Evolutionary conservation across 2,888 invertebrate genomes (phyloP).

Genomic region (Melanotus villosus): DNA sequence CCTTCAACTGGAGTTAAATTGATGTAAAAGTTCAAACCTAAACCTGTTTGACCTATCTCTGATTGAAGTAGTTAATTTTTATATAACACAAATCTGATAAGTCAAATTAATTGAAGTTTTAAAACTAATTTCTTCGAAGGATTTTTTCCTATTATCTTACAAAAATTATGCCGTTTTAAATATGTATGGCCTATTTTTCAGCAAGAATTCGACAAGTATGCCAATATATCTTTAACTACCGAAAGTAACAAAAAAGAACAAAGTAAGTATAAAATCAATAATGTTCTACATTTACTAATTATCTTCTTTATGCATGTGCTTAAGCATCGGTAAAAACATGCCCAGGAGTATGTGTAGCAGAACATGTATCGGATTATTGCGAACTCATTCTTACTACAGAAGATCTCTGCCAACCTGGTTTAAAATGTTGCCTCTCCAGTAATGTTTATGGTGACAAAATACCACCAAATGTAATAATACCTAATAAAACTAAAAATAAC

Average conservation of each 20-base stretch:
- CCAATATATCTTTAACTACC: constrained; percentile 22
- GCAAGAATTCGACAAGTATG: constrained; percentile 32
- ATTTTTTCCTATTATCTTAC: too few relatives aligned
- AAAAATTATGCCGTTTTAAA: too few relatives aligned
- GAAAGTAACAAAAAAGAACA: constrained; percentile 26
- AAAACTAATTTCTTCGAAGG: too few relatives aligned
- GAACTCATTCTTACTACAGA: constrained; percentile 84
- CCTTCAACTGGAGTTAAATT: too few relatives aligned
- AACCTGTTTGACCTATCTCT: too few relatives aligned
- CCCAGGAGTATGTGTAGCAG: constrained; percentile 87
- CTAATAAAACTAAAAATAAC: constrained; percentile 73
- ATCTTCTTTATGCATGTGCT: neutral
- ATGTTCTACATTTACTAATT: neutral
- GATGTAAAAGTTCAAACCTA: too few relatives aligned
- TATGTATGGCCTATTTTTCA: constrained; percentile 22
- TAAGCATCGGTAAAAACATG: constrained; percentile 70
- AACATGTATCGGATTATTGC: constrained; percentile 87
- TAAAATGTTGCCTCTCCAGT: constrained; percentile 86
- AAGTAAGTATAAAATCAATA: constrained; percentile 23
- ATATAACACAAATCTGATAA: too few relatives aligned
- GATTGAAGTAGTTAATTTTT: too few relatives aligned
- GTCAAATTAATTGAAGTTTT: too few relatives aligned
- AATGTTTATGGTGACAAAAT: constrained; percentile 81
- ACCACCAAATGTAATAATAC: constrained; percentile 81
- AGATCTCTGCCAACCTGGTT: constrained; percentile 81